Percentiles rank a stretch among this genome's conserved stretches.
Evolutionary conservation across 92 coral and sea anemone species (phyloP).

Genomic region (Paramuricea clavata): DNA sequence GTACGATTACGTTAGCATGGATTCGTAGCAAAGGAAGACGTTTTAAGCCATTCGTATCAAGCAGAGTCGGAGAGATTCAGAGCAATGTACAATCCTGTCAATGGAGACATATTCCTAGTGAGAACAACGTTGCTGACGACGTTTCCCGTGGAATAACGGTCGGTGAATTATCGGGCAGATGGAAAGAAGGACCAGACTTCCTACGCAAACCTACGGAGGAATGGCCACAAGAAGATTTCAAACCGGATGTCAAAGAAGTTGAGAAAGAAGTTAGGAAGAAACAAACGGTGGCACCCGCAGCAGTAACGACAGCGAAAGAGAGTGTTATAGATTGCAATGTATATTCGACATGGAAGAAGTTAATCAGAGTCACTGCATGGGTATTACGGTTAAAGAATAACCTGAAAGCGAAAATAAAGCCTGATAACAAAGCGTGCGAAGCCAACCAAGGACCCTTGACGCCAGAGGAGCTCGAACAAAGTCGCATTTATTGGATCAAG

Average conservation of each 20-base stretch:
- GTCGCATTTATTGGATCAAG: too few species aligned
- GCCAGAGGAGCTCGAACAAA: too few species aligned
- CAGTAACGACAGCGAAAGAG: not conserved
- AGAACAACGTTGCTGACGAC: conserved; percentile 59
- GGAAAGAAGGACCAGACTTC: conserved; percentile 47
- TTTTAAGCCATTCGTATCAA: conserved; percentile 60
- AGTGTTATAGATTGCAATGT: not conserved
- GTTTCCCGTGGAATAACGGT: conserved; percentile 60
- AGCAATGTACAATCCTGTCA: conserved; percentile 37
- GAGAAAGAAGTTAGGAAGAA: conserved; percentile 10
- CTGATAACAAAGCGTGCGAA: too few species aligned
- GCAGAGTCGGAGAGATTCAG: conserved; percentile 58
- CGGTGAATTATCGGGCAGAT: conserved; percentile 44
- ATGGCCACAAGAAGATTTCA: conserved; percentile 1
- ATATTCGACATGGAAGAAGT: conserved; percentile 1
- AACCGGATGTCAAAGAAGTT: not conserved
- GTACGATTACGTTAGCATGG: conserved; percentile 61
- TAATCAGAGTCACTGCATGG: conserved; percentile 9
- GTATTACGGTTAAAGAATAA: conserved; percentile 2
- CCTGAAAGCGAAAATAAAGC: too few species aligned
- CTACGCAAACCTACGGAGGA: conserved; percentile 21
- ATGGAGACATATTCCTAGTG: conserved; percentile 59
- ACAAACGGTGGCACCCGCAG: not conserved
- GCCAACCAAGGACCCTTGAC: too few species aligned
- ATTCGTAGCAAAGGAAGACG: conserved; percentile 45